Percentiles rank a stretch among this genome's conserved stretches.
Evolutionary conservation across 1,140 invertebrate genomes (phyloP).

Genomic region (Schlechtendalia chinensis): DNA sequence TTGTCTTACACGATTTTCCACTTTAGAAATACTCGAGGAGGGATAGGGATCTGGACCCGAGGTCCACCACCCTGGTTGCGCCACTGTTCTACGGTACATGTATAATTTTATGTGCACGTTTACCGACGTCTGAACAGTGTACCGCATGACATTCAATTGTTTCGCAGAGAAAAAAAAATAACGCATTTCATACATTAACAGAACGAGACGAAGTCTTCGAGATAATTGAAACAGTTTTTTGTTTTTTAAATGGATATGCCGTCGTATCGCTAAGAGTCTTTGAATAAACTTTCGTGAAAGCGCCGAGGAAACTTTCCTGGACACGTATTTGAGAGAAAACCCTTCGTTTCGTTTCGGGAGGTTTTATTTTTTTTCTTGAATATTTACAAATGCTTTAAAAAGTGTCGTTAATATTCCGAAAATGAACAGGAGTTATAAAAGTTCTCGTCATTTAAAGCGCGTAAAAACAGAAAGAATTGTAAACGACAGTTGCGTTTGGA

Average conservation of each 20-base stretch:
- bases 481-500: slow-evolving; percentile 1
- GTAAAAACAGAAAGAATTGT: slow-evolving; percentile 3
- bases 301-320: slow-evolving; percentile 12
- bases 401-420: slow-evolving; percentile 26
- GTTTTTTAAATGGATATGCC: neutral
- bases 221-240: slow-evolving; percentile 23
- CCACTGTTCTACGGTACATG: too few relatives aligned
- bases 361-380: neutral
- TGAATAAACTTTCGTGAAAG: neutral
- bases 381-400: slow-evolving; percentile 42
- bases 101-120: too few relatives aligned
- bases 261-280: neutral
- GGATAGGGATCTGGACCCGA: too few relatives aligned
- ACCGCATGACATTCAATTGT: too few relatives aligned
- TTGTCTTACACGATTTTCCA: too few relatives aligned
- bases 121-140: too few relatives aligned
- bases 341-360: too few relatives aligned
- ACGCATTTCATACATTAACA: too few relatives aligned
- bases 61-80: too few relatives aligned
- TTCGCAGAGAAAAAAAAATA: too few relatives aligned
- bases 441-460: slow-evolving; percentile 25
- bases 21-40: too few relatives aligned
- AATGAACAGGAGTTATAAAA: slow-evolving; percentile 41
- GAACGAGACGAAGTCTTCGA: too few relatives aligned
- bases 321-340: slow-evolving; percentile 8